Evolutionary conservation across 2,797 vertebrate genomes (phyloP).

Genomic region (Enteromius treurensis): DNA sequence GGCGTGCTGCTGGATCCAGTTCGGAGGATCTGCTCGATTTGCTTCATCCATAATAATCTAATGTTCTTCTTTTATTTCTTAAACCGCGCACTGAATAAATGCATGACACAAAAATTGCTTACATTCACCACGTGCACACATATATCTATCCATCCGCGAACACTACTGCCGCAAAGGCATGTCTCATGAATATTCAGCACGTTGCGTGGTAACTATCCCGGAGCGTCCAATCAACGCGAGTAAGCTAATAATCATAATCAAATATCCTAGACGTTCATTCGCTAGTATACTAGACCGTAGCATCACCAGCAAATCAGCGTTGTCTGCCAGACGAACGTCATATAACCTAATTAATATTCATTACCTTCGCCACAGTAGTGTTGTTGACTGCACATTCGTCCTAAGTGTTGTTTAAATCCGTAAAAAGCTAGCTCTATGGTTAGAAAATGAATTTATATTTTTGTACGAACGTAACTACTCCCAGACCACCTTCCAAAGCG

Average conservation of each 20-base stretch:
- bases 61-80: slow-evolving; percentile 48
- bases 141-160: not conserved
- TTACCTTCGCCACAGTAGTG: not conserved
- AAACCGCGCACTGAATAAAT: not conserved
- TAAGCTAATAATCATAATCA: not conserved
- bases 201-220: no score
- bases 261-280: not conserved
- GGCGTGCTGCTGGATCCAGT: slow-evolving; percentile 76
- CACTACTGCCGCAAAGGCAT: not conserved
- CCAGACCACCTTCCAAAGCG: not conserved
- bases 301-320: not conserved
- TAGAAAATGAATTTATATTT: not conserved
- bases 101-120: not conserved
- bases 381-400: not conserved
- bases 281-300: not conserved
- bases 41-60: slow-evolving; percentile 11
- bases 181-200: slow-evolving; percentile 23
- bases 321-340: not conserved
- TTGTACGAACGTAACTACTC: not conserved
- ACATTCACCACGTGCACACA: not conserved
- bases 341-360: not conserved
- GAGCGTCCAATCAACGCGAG: not conserved
- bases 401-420: no score
- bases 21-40: slow-evolving; percentile 44
- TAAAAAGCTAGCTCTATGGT: not conserved